Evolutionary conservation across 1,140 invertebrate species (phyloP).

Genomic region (silkworm (Bombyx mori)): DNA sequence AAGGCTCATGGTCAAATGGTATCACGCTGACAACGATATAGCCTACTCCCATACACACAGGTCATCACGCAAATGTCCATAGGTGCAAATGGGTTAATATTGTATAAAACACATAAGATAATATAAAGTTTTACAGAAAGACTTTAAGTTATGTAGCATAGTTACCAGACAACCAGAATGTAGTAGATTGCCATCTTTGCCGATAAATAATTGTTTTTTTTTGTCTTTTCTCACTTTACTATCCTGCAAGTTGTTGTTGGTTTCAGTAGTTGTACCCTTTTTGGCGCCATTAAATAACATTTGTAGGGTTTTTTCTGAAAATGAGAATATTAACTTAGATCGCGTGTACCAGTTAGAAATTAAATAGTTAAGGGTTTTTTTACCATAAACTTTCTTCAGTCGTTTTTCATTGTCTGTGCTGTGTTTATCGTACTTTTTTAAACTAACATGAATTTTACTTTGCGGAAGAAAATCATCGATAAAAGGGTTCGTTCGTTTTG

Average conservation of each 20-base stretch:
- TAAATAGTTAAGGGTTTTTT: not conserved
- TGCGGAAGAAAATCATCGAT: slow-evolving; percentile 47
- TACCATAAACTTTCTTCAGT: slow-evolving; percentile 54
- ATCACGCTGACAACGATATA: no score
- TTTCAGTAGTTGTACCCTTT: slow-evolving; percentile 20
- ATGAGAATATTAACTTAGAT: slow-evolving; percentile 4
- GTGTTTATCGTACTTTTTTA: slow-evolving; percentile 50
- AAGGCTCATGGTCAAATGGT: no score
- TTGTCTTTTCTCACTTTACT: slow-evolving; percentile 26
- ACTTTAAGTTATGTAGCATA: no score
- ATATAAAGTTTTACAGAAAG: no score
- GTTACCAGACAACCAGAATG: slow-evolving; percentile 37
- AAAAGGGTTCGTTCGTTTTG: slow-evolving; percentile 52
- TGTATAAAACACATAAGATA: no score
- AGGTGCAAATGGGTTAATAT: no score
- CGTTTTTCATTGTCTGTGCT: slow-evolving; percentile 32
- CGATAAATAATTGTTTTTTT: slow-evolving; percentile 51
- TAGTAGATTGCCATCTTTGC: slow-evolving; percentile 37
- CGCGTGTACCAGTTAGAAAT: not conserved
- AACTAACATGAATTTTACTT: slow-evolving; percentile 47
- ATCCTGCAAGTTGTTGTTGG: slow-evolving; percentile 6
- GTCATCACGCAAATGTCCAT: no score
- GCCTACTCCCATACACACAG: no score
- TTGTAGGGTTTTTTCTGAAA: slow-evolving; percentile 52
- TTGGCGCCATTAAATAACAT: slow-evolving; percentile 51